Evolutionary conservation across 2,888 invertebrate genomes (phyloP).

Genomic region (Drosophila meridiana): DNA sequence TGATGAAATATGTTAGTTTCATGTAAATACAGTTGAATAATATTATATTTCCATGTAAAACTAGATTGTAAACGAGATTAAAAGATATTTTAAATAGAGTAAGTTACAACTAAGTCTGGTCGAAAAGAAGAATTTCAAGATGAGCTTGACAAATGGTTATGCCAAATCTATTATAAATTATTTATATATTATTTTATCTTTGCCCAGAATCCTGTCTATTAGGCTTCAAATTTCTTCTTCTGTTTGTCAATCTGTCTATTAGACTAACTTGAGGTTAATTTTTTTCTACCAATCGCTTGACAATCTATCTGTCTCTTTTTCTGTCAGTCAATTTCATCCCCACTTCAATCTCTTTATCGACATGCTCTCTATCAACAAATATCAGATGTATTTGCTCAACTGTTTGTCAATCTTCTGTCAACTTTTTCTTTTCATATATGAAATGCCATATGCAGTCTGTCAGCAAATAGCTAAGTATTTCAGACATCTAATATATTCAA

Average conservation of each 20-base stretch:
- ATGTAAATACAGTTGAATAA: not conserved
- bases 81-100: too few species aligned
- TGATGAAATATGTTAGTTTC: not conserved
- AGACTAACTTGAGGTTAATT: not conserved
- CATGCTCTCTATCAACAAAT: not conserved
- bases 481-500: not conserved
- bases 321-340: not conserved
- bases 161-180: not conserved
- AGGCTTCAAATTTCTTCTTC: not conserved
- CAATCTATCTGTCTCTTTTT: not conserved
- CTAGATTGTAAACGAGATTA: too few species aligned
- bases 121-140: too few species aligned
- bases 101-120: too few species aligned
- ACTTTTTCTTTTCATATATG: not conserved
- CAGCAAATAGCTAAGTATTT: not conserved
- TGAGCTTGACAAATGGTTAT: too few species aligned
- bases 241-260: not conserved
- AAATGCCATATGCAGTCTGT: not conserved
- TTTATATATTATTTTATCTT: not conserved
- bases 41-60: not conserved
- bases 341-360: not conserved
- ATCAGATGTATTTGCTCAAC: slow-evolving; percentile 1
- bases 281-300: not conserved
- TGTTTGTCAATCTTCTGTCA: slow-evolving; percentile 1
- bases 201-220: not conserved